A percentile compares a stretch with the other conserved stretches of the same genome.
phyloP scores from a whole-genome alignment of 2,113 vertebrate genomes.

The Notiomystis cincta region DNA sequence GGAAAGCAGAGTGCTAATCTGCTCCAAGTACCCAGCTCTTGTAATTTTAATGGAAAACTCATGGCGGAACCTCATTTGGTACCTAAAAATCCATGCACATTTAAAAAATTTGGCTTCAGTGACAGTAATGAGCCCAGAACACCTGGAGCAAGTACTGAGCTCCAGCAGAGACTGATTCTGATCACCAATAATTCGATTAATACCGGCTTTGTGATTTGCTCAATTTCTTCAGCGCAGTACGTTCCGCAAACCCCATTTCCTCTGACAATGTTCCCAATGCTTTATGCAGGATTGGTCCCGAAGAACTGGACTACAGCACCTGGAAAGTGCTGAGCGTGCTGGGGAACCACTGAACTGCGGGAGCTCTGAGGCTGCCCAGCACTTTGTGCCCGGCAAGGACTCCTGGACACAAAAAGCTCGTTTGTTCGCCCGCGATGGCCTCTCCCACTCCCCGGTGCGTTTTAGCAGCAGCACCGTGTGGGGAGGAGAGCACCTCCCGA shows the following conservation, averaged over 20 bases:
- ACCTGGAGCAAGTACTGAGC: background rate
- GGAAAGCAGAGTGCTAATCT: background rate
- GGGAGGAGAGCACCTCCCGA: background rate
- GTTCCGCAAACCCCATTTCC: background rate
- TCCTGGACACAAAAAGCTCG: background rate
- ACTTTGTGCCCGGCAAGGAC: background rate
- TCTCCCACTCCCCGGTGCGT: fast-evolving
- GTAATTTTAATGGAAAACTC: background rate
- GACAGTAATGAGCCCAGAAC: background rate
- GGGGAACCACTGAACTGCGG: background rate
- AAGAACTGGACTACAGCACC: background rate
- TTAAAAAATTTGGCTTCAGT: background rate
- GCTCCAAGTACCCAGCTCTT: background rate
- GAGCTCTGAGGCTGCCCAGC: background rate
- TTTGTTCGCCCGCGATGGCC: background rate
- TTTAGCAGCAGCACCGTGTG: background rate
- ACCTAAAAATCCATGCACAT: background rate
- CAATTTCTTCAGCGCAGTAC: background rate
- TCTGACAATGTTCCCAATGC: background rate
- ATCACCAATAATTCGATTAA: background rate
- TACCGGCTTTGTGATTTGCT: background rate
- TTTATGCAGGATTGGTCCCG: background rate
- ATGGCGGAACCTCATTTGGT: background rate
- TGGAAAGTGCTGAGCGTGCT: background rate
- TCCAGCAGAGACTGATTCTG: background rate